Base-by-base conservation (phyloP, 2,797 vertebrate genomes). In the Macropodus opercularis region DNA sequence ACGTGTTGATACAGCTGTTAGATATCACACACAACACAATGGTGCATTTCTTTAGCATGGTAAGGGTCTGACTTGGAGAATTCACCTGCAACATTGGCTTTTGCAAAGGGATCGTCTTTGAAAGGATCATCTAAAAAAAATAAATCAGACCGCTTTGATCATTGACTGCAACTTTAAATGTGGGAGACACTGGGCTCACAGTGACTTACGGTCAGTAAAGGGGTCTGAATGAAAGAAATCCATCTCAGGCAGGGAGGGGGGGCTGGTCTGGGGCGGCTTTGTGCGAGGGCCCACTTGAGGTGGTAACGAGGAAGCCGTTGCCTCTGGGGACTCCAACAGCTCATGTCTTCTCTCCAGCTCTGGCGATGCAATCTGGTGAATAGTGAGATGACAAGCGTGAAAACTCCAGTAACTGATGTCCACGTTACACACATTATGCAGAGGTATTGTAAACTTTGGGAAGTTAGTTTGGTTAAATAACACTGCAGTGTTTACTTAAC, bases 171-270 rank as follows among this genome's bases (percentile, higher is more conserved):
- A n/a, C n/a, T n/a, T n/a, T n/a, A n/a, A n/a, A n/a, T n/a, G n/a
- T n/a, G n/a, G n/a, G n/a, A n/a, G n/a, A n/a, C n/a, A n/a, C n/a
- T n/a, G n/a, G n/a, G n/a, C n/a, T n/a, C n/a, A n/a, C n/a, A n/a
- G n/a, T 53, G 63, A 93, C 97, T 95, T 92, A 99, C 97, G 93
- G 67, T 95, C 96, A 80, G 94, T 92, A 62, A 99, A 99, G 29
- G 96, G 97, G 88, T 99, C 97, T 35, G 94, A 90, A 66, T 96
- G 92, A 81, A 99, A 99, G 89, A 98, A 98, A 79, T 97, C 95
- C 85, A 96, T 90, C 42, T 87, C 93, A 53, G 94, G 84, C 74
- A 93, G 91, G 50, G 93, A 77, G 70, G 92, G 91, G 15, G 93
- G 80, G 83, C 87, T 91, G 75, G 92, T 81, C 69, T 92, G 85